Evolutionary conservation across 37 sponge, comb jelly and placozoan species (phyloP).

Genomic region (Ephydatia muelleri): DNA sequence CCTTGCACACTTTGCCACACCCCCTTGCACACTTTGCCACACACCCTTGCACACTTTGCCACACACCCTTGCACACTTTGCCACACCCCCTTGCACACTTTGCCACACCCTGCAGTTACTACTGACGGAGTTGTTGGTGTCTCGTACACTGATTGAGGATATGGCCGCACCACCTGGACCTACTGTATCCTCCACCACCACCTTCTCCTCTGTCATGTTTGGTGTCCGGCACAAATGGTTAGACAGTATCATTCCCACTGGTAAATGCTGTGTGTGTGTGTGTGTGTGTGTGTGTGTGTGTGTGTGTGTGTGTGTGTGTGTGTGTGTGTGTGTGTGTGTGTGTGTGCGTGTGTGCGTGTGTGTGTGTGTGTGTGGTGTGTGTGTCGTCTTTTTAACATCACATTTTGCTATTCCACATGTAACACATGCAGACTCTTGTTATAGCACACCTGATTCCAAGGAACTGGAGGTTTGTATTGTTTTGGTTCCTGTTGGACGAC

Average conservation of each 20-base stretch:
- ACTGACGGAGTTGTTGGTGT: background rate
- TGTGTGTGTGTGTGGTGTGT: background rate
- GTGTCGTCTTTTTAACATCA: no score
- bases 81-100: no score
- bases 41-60: no score
- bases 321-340: background rate
- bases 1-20: no score
- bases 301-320: background rate
- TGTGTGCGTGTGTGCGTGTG: background rate
- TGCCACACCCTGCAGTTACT: no score
- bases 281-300: conserved; percentile 10
- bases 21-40: no score
- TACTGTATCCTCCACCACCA: background rate
- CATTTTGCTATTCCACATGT: no score
- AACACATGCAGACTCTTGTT: background rate
- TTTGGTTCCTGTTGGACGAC: background rate
- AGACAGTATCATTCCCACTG: conserved; percentile 24
- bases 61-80: no score
- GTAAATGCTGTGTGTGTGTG: conserved; percentile 14
- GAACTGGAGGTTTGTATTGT: conserved; percentile 6
- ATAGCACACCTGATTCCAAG: conserved; percentile 10
- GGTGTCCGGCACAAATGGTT: conserved; percentile 50
- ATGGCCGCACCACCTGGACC: background rate
- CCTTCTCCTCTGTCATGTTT: background rate
- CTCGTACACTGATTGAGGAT: background rate